Conservation (phyloP, 2,113 vertebrate species). For the Xiphorhynchus elegans region DNA sequence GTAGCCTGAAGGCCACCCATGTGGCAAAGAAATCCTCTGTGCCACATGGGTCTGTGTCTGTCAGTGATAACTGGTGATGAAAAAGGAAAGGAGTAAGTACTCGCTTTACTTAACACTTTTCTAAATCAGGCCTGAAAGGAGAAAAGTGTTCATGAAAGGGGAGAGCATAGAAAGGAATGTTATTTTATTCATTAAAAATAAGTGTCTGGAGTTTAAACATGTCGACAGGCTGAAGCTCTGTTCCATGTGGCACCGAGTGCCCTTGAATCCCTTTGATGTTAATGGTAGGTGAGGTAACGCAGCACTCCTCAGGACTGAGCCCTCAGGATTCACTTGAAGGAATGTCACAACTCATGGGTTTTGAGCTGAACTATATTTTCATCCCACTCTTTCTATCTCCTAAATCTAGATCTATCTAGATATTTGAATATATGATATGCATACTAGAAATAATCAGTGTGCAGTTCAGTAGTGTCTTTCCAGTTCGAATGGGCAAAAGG, state of each 20-base stretch:
- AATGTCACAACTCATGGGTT: not conserved
- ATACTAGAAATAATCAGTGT: not conserved
- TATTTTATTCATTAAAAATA: constrained; percentile 60
- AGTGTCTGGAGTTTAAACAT: constrained; percentile 27
- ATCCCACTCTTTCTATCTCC: not conserved
- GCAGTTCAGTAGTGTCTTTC: not conserved
- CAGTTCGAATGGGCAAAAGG: not conserved
- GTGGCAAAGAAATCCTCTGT: not conserved
- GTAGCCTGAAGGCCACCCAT: not conserved
- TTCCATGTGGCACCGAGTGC: not conserved
- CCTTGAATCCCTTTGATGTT: not conserved
- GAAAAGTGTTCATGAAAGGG: not conserved
- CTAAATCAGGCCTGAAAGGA: constrained; percentile 33
- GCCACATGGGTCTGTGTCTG: not conserved
- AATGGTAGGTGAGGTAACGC: not conserved
- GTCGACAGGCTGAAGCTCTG: not conserved
- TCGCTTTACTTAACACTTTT: not conserved
- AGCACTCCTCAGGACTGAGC: not conserved
- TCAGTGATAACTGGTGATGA: constrained; percentile 10
- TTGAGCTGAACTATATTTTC: not conserved
- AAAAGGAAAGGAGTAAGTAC: constrained; percentile 1
- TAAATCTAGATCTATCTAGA: not conserved
- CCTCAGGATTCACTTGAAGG: not conserved
- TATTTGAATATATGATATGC: not conserved
- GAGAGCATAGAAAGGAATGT: not conserved